phyloP scores from a whole-genome alignment of 2,113 vertebrate species.

The Sinocyclocheilus anophthalmus region DNA sequence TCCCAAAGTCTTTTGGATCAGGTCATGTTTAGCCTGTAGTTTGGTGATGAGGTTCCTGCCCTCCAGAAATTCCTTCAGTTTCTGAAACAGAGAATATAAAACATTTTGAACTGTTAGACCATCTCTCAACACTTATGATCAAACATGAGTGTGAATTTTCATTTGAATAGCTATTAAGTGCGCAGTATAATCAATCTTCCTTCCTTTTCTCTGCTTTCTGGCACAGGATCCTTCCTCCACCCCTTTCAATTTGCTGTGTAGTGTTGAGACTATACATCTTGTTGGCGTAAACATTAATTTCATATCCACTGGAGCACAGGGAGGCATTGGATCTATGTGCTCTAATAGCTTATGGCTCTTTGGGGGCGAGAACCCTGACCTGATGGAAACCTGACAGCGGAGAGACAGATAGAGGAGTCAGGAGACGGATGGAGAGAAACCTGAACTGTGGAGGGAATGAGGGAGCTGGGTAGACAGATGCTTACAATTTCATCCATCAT shows the following conservation, averaged over 20 bases:
- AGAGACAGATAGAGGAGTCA: conserved; percentile 12
- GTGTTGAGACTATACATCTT: conserved; percentile 34
- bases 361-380: conserved; percentile 27
- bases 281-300: conserved; percentile 39
- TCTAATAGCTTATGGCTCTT: conserved; percentile 41
- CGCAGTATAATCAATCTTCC: background rate
- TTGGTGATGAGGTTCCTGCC: conserved; percentile 98
- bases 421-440: conserved; percentile 14
- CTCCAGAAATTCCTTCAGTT: conserved; percentile 98
- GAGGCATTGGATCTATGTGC: background rate
- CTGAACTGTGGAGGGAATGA: conserved; percentile 18
- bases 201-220: background rate
- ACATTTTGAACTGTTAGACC: background rate
- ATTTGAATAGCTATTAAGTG: conserved; percentile 9
- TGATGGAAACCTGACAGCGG: conserved; percentile 31
- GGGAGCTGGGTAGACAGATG: conserved; percentile 10
- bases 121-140: background rate
- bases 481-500: conserved; percentile 33
- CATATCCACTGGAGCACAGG: conserved; percentile 20
- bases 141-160: background rate
- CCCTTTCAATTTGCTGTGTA: conserved; percentile 19
- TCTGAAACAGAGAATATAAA: conserved; percentile 75
- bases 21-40: conserved; percentile 95
- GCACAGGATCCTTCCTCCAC: background rate
- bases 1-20: conserved; percentile 94